Evolutionary conservation across 1,140 invertebrate species (phyloP).

Genomic region (Octopus bimaculoides): DNA sequence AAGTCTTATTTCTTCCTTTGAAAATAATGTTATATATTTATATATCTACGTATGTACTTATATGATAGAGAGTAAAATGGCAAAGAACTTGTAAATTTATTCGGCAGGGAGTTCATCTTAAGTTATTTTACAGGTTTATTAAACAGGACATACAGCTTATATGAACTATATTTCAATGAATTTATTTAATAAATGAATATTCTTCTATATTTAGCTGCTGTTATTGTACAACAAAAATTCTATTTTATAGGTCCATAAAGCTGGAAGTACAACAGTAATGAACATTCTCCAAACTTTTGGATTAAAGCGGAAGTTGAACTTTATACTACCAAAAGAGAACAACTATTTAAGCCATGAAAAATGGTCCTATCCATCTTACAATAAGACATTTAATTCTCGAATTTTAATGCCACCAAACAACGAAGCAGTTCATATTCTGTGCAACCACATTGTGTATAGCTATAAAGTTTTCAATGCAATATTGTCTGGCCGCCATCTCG

Average conservation of each 20-base stretch:
- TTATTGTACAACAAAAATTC: too few relatives aligned
- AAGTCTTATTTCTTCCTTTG: too few relatives aligned
- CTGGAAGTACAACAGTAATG: conserved; percentile 41
- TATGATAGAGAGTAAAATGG: too few relatives aligned
- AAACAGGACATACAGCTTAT: too few relatives aligned
- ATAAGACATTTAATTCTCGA: not conserved
- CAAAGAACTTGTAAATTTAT: too few relatives aligned
- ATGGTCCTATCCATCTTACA: conserved; percentile 15
- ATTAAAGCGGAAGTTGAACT: conserved; percentile 28
- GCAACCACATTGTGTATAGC: conserved; percentile 37
- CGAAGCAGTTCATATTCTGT: conserved; percentile 30
- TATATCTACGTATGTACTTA: too few relatives aligned
- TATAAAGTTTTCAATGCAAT: conserved; percentile 21
- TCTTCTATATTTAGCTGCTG: too few relatives aligned
- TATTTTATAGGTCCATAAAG: conserved; percentile 38
- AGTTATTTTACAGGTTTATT: too few relatives aligned
- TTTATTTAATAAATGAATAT: too few relatives aligned
- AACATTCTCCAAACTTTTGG: conserved; percentile 44
- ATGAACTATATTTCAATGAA: too few relatives aligned
- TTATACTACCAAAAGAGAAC: conserved; percentile 32
- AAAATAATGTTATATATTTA: too few relatives aligned
- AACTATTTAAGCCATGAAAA: conserved; percentile 29
- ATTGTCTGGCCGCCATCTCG: conserved; percentile 22
- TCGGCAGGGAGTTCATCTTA: too few relatives aligned
- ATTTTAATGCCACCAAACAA: conserved; percentile 23